A percentile compares a stretch with the other conserved stretches of the same genome.
Conservation (phyloP, 2,888 invertebrate species). For the Agriopis leucophaearia region DNA sequence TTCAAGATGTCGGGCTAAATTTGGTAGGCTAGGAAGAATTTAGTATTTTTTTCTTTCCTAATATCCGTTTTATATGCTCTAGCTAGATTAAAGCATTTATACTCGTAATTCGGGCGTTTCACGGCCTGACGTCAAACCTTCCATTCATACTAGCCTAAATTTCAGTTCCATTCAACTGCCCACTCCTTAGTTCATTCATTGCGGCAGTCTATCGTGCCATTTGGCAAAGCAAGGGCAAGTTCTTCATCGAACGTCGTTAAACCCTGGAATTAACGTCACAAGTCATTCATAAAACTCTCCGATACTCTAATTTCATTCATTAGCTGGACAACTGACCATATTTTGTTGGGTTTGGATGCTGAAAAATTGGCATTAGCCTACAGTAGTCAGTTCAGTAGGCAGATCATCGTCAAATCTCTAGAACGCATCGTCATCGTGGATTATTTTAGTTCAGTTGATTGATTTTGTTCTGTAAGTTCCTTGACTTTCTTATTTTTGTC, state of each 20-base stretch:
- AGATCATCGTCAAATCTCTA: slow-evolving; percentile 10
- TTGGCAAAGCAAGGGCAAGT: slow-evolving; percentile 37
- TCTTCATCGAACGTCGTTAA: slow-evolving; percentile 29
- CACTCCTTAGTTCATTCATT: slow-evolving; percentile 35
- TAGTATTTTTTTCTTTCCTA: too few species aligned
- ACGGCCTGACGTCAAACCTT: slow-evolving; percentile 24
- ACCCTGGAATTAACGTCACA: slow-evolving; percentile 22
- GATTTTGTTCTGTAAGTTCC: slow-evolving; percentile 1
- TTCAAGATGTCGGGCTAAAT: too few species aligned
- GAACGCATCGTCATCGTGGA: background rate
- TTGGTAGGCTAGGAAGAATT: too few species aligned
- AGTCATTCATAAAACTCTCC: slow-evolving; percentile 26
- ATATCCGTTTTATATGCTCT: too few species aligned
- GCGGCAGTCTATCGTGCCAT: slow-evolving; percentile 22
- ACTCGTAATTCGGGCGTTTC: background rate
- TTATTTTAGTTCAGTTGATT: background rate
- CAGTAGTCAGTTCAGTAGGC: slow-evolving; percentile 5
- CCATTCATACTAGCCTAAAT: slow-evolving; percentile 28
- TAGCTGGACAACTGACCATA: background rate
- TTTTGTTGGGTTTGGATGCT: slow-evolving; percentile 1
- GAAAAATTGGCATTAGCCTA: slow-evolving; percentile 11
- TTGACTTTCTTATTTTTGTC: background rate
- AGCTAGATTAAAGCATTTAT: background rate
- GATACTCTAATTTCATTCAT: slow-evolving; percentile 3
- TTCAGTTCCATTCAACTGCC: slow-evolving; percentile 34